phyloP scores from a whole-genome alignment of 1,140 invertebrate genomes.

The Teleopsis dalmanni region DNA sequence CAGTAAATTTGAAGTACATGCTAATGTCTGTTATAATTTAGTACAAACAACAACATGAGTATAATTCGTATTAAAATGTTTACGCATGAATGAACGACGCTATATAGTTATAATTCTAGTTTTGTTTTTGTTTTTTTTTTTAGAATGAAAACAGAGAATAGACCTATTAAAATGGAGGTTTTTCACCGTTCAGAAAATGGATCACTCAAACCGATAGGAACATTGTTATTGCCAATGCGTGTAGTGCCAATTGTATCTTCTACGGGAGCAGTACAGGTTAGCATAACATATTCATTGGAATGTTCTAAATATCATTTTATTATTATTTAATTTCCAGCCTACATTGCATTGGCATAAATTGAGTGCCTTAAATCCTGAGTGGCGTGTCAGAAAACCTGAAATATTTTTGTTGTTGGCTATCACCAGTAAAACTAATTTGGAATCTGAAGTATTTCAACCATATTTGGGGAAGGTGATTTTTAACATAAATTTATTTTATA shows the following conservation, averaged over 20 bases:
- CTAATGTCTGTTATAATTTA: too few species aligned
- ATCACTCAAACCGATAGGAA: constrained; percentile 19
- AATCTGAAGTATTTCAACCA: constrained; percentile 6
- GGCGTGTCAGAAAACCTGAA: constrained; percentile 29
- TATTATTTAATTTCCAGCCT: constrained; percentile 10
- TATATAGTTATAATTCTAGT: too few species aligned
- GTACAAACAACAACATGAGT: too few species aligned
- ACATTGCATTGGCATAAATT: constrained; percentile 37
- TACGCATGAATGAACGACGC: too few species aligned
- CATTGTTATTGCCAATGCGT: constrained; percentile 26
- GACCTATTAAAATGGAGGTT: constrained; percentile 30
- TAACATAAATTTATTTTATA: not conserved
- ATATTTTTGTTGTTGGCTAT: constrained; percentile 30
- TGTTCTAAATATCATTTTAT: not conserved
- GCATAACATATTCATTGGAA: constrained; percentile 4
- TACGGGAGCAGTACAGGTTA: constrained; percentile 6
- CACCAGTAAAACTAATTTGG: constrained; percentile 26
- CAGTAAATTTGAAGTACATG: too few species aligned
- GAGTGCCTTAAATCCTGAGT: constrained; percentile 23
- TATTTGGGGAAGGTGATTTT: constrained; percentile 7
- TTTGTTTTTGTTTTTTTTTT: not conserved
- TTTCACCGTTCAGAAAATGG: constrained; percentile 5
- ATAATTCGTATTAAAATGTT: too few species aligned
- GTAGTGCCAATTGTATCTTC: constrained; percentile 22
- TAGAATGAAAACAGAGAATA: constrained; percentile 32